Evolutionary conservation across 2,113 vertebrate species (phyloP), one percentile per base, ranked within the genome.

Genomic region (Grammomys dolichurus): DNA sequence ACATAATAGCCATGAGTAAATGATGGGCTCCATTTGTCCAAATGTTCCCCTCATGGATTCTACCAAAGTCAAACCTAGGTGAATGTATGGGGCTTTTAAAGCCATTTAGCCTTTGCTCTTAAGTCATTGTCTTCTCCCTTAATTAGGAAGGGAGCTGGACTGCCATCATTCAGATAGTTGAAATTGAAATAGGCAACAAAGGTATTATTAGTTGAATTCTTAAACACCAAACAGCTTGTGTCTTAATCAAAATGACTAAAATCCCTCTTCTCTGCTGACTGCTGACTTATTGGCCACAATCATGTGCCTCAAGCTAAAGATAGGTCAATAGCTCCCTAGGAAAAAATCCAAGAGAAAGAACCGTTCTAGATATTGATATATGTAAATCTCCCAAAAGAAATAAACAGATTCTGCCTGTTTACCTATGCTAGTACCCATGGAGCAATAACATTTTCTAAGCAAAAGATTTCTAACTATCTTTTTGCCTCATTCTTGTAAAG

Each of bases 71-170:
- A 76, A 48, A 48, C 24, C 5, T 48, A 10, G 6, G 31, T 77
- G 43, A 76, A 20, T 48, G 5, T 2, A 77, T 28, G 6, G 26
- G 28, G 43, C 22, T 51, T 78, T 76, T 51, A 10, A 78, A 51
- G 40, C 28, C 76, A 82, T 76, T 86, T 88, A n/a, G 19, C 43
- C 33, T 58, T 91, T 8, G 72, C 19, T 70, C 46, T 58, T 60
- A 86, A 96, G 28, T 36, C 24, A 60, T 54, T 82, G 75, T 85
- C 43, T 96, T 95, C 14, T 82, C 91, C 69, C 24, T 65, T 67
- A 73, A 24, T 43, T 33, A 96, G 5, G 72, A 36, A 94, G 54
- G 75, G 93, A 81, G 67, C 51, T 94, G 46, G 56, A 65, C 17
- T 92, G 90, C 24, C 24, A 16, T 88, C 14, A 82, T 63, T 81